Evolutionary conservation across 2,888 invertebrate genomes (phyloP).

Genomic region (Platycheirus albimanus): DNA sequence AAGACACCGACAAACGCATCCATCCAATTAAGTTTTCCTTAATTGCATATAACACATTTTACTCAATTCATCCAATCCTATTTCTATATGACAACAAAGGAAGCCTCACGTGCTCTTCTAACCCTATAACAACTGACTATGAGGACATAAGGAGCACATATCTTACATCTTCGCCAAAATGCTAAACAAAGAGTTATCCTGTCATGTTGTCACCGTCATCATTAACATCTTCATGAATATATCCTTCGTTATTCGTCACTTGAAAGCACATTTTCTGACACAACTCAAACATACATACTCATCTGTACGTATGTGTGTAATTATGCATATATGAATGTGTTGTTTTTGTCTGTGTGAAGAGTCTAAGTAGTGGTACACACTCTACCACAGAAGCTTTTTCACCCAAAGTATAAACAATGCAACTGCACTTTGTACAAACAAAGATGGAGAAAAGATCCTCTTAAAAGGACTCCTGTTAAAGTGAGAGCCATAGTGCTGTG

Average conservation of each 20-base stretch:
- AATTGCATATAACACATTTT: constrained; percentile 45
- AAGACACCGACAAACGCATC: constrained; percentile 46
- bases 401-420: constrained; percentile 38
- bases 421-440: constrained; percentile 39
- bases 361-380: constrained; percentile 5
- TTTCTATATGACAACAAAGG: constrained; percentile 54
- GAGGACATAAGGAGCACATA: not conserved
- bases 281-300: constrained; percentile 9
- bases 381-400: constrained; percentile 21
- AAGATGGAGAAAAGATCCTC: constrained; percentile 40
- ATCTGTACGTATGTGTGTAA: not conserved
- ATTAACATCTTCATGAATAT: constrained; percentile 69
- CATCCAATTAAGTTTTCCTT: constrained; percentile 62
- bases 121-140: not conserved
- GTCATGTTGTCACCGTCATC: constrained; percentile 53
- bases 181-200: constrained; percentile 45
- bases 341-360: not conserved
- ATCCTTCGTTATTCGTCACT: constrained; percentile 69
- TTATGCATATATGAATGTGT: not conserved
- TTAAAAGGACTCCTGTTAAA: constrained; percentile 50
- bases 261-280: constrained; percentile 24
- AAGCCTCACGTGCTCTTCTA: constrained; percentile 8
- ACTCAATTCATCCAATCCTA: constrained; percentile 31
- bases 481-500: no score
- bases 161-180: constrained; percentile 37